Evolutionary conservation across 2,797 vertebrate genomes (phyloP), one percentile per base, ranked within the genome.

Genomic region (Epinephelus coioides): DNA sequence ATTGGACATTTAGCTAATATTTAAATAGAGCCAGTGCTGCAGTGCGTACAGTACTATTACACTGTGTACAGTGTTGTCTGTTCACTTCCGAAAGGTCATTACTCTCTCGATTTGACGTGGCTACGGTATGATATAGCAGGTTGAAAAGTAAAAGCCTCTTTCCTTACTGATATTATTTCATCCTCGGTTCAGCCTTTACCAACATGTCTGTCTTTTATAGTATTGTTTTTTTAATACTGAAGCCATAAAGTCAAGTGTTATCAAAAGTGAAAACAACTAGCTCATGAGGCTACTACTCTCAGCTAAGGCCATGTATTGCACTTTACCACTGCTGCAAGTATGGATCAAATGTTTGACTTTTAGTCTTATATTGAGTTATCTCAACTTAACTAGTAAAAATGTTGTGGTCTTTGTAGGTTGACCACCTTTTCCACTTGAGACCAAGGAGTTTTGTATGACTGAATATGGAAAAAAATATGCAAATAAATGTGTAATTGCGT

Each of bases 41-140:
- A 43, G 4, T 13, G 8, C 2, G 2, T n/a, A 4, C 51, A 1
- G 50, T 19, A 6, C 15, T n/a, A 6, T 23, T 15, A 40, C 11
- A 12, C 10, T 10, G 12, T 47, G 18, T 44, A 5, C 21, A 8
- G 0, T 59, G 23, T 21, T 63, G 21, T 54, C 25, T 63, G 1
- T 78, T 51, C 23, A 6, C 49, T 73, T 17, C 25, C n/a, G 43
- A 79, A 76, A 79, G 67, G 83, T 91, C 43, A 66, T 57, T 79
- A 76, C n/a, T 51, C 10, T 54, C 10, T 8, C 54, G 54, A n/a
- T 79, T 92, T 91, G 88, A 93, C 91, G 89, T 91, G 89, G 86
- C 90, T 88, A 2, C 25, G 43, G 23, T 30, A 2, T 34, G 75
- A 69, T 56, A 80, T 14, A 86, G 74, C 82, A 85, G 82, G 74